Conservation (phyloP, 2,888 invertebrate species). For the Tribolium freemani region DNA sequence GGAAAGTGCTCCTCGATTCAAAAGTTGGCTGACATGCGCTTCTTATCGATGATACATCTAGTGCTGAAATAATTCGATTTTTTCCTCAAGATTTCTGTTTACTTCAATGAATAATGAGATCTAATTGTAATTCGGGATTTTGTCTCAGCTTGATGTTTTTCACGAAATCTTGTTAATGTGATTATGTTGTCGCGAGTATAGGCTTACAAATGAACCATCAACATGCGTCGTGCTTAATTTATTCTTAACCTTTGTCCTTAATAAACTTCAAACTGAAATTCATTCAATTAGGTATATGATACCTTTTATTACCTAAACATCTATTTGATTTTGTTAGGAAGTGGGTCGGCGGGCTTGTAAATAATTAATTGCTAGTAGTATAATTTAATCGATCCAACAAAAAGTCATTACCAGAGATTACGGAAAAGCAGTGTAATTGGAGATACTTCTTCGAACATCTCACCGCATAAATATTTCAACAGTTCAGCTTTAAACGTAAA, state of each 20-base stretch:
- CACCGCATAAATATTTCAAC: no score
- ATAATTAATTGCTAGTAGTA: no score
- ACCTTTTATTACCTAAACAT: no score
- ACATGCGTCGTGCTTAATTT: background rate
- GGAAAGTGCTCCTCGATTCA: slow-evolving; percentile 35
- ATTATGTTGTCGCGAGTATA: background rate
- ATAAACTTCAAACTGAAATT: no score
- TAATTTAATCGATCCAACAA: no score
- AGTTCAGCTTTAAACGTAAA: no score
- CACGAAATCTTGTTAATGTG: background rate
- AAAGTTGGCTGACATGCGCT: slow-evolving; percentile 44
- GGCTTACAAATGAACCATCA: slow-evolving; percentile 6
- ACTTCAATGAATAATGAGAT: background rate
- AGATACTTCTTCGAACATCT: no score
- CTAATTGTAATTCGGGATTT: slow-evolving; percentile 1
- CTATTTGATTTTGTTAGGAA: no score
- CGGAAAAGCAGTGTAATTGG: no score
- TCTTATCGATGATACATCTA: slow-evolving; percentile 12
- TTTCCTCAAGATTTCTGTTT: background rate
- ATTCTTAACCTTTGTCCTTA: background rate
- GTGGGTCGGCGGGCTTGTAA: no score
- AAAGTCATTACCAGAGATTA: no score
- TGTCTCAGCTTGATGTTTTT: slow-evolving; percentile 9
- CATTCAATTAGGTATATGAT: no score
- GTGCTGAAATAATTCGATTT: background rate